Base-by-base conservation (phyloP, 2,113 vertebrate genomes). In the Chaetops frenatus region DNA sequence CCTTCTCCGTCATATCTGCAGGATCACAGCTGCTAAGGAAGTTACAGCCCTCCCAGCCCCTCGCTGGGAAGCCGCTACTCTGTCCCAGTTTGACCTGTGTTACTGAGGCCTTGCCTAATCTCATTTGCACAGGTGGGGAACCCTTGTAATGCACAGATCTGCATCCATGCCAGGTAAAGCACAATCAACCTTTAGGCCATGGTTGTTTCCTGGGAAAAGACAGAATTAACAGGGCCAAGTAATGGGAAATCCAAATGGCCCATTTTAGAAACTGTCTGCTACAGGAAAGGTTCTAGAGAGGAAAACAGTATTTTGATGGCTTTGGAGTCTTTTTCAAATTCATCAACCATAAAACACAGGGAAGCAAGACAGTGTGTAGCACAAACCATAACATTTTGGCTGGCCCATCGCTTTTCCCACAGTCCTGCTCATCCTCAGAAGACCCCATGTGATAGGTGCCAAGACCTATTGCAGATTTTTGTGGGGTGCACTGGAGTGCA, bases 11-110 rank as follows among this genome's bases (percentile, higher is more conserved):
- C 3, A 0, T 78, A 90, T 91, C 91, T 90, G 29, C 78, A 72
- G 67, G 22, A 82, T 83, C 23, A 2, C 92, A 95, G 95, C 92
- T 96, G 95, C 71, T 82, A 42, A 94, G 64, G 64, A 97, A 92
- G 78, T 92, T 85, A 70, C 16, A 73, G 71, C 28, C 38, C 51
- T 88, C 60, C 42, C 60, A 81, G 69, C 31, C 65, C 48, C 50
- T 92, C 3, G 4, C 76, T 79, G 86, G 45, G 42, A 95, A 97
- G 76, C 58, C 78, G 25, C 31, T 44, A 28, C 70, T 88, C 48
- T 95, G 90, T 96, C 95, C 96, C 15, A 10, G 40, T 81, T 90
- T 93, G 74, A 96, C 90, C 81, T 10, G 2, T 9, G 16, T 57
- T 76, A 64, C 69, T 2, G 3, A 58, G 27, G 47, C 51, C 45